These are phyloP conservation scores for Engraulis encrasicolus DNA, from an alignment of 2,113 vertebrate species.

Conservation along the genomic window DNA sequence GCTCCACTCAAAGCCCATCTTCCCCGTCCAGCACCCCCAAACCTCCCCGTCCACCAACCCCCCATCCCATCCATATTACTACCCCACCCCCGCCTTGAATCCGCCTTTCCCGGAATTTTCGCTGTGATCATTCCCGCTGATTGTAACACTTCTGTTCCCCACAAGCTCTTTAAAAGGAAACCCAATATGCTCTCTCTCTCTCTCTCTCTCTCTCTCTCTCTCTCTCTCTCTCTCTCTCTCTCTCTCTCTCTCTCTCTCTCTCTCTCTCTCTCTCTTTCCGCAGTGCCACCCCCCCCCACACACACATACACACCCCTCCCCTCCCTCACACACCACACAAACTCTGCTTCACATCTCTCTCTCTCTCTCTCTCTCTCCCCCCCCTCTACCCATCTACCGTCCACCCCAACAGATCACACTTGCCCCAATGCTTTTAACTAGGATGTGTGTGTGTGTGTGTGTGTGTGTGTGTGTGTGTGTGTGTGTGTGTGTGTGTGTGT, in stretches of 20 bases:
- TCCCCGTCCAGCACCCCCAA: background rate
- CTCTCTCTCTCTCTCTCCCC: too few relatives aligned
- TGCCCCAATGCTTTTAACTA: constrained; percentile 72
- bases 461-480: too few relatives aligned
- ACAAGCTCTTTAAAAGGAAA: constrained; percentile 82
- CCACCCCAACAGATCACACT: too few relatives aligned
- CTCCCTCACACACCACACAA: background rate
- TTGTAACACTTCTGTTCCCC: constrained; percentile 74
- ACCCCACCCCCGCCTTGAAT: constrained; percentile 57
- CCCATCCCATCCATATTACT: too few relatives aligned
- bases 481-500: too few relatives aligned
- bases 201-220: background rate
- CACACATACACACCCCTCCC: background rate
- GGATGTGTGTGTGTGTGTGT: constrained; percentile 56
- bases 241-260: too few relatives aligned
- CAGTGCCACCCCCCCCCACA: background rate
- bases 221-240: too few relatives aligned
- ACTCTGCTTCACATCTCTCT: too few relatives aligned
- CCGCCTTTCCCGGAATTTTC: constrained; percentile 77
- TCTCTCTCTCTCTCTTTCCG: too few relatives aligned
- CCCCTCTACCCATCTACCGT: too few relatives aligned
- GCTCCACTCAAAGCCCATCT: background rate
- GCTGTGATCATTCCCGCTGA: constrained; percentile 77
- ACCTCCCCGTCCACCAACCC: too few relatives aligned
- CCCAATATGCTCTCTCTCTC: constrained; percentile 59